Base-by-base conservation (phyloP, 1,140 invertebrate species). In the Meteorus sp. region DNA sequence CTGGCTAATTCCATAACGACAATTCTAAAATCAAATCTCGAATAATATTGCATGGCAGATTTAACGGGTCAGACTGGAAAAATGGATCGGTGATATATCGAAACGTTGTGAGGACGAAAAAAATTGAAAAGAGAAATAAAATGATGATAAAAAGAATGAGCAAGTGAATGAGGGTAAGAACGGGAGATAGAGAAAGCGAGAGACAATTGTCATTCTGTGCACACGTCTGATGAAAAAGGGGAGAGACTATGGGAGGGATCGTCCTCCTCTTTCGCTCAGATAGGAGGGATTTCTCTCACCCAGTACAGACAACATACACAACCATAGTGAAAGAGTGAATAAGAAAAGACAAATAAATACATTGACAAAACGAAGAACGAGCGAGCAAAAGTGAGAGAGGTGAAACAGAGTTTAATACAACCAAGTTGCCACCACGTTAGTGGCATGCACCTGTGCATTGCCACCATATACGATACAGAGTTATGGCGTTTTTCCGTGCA, bases 401-500 rank as follows among this genome's bases (percentile, higher is more conserved):
- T n/a, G 31, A 17, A 35, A 4, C 11, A 15, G 27, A 52, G 17
- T 23, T 31, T 27, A 31, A 15, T 23, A 17, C n/a, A n/a, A n/a
- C n/a, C n/a, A n/a, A 35, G 31, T 35, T n/a, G 50, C 13, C 13
- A 35, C n/a, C 23, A 33, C 29, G 25, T 22, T 6, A 47, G 47
- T 50, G n/a, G 31, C 53, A 59, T 71, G 75, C 76, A 77, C 73
- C 76, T 77, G 76, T 72, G 71, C 75, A 69, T 71, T 71, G 68
- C 69, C 73, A 69, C 75, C 75, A 74, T 76, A 76, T 75, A 74
- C 65, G 73, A 71, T 66, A 61, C 65, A 59, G 54, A 76, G 73
- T 76, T 76, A 77, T 77, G 74, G 75, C 70, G 73, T 76, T 77
- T 77, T 77, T 77, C 73, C 71, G 33, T 53, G 54, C 62, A n/a